phyloP scores from a whole-genome alignment of 2,888 invertebrate genomes.

The Cantharis nigra region DNA sequence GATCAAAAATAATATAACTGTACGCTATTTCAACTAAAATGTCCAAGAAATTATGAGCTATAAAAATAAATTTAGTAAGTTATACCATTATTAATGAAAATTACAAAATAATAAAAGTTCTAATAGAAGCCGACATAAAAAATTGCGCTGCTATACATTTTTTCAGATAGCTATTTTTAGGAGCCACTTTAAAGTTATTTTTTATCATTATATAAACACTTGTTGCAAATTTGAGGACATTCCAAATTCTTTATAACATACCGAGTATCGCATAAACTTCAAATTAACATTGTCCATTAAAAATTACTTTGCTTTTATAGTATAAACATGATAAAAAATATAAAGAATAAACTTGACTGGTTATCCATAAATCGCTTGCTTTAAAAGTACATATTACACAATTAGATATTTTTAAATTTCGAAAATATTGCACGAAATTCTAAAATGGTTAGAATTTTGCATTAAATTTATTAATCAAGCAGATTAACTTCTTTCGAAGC shows the following conservation, averaged over 20 bases:
- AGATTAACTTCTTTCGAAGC: neutral
- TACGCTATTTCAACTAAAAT: neutral
- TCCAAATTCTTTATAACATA: neutral
- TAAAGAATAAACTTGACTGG: neutral
- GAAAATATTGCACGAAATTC: too few relatives aligned
- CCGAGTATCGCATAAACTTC: neutral
- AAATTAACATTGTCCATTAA: neutral
- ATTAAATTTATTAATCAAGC: neutral
- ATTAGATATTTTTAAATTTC: too few relatives aligned
- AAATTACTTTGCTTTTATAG: too few relatives aligned
- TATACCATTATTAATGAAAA: neutral
- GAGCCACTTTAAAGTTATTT: neutral
- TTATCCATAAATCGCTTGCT: neutral
- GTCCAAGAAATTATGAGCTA: neutral
- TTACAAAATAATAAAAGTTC: neutral
- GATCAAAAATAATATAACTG: too few relatives aligned
- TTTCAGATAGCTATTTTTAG: neutral
- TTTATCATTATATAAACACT: neutral
- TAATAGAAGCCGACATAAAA: neutral
- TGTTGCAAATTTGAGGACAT: neutral
- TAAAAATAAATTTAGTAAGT: neutral
- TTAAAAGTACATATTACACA: too few relatives aligned
- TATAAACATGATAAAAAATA: too few relatives aligned
- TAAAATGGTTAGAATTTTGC: too few relatives aligned
- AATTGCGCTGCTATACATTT: neutral